Conservation (phyloP, 2,888 invertebrate genomes). For the Papilio elwesi region DNA sequence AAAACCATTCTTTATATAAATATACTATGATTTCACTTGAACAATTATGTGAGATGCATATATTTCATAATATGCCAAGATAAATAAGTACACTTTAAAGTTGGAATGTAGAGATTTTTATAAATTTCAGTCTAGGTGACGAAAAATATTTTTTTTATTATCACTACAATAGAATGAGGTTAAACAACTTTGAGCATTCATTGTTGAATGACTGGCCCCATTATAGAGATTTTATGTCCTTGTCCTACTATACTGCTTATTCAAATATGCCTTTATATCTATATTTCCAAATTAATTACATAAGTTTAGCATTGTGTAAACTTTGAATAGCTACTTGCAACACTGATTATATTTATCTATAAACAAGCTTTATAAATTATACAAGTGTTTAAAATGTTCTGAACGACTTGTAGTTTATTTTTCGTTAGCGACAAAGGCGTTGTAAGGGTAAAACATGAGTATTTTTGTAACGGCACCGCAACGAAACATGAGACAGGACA, state of each 20-base stretch:
- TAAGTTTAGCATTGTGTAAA: slow-evolving; percentile 26
- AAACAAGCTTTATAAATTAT: slow-evolving; percentile 24
- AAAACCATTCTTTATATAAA: slow-evolving; percentile 17
- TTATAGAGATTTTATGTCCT: slow-evolving; percentile 29
- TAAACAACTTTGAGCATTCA: slow-evolving; percentile 18
- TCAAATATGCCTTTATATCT: slow-evolving; percentile 26
- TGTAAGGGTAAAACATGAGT: slow-evolving; percentile 14
- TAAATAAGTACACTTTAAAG: not conserved
- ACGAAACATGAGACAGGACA: slow-evolving; percentile 21
- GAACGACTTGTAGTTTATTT: slow-evolving; percentile 15
- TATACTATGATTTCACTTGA: not conserved
- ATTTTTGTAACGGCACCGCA: slow-evolving; percentile 1
- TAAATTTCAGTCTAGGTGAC: not conserved
- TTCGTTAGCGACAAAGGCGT: not conserved
- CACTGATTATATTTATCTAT: slow-evolving; percentile 35
- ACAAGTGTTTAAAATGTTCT: slow-evolving; percentile 2
- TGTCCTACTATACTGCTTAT: slow-evolving; percentile 22
- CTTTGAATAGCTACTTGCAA: slow-evolving; percentile 31
- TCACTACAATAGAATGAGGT: slow-evolving; percentile 22
- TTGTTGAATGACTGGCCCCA: slow-evolving; percentile 16
- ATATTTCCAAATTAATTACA: slow-evolving; percentile 37
- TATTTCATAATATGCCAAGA: not conserved
- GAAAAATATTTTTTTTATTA: not conserved
- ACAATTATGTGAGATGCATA: slow-evolving; percentile 1
- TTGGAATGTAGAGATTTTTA: not conserved